Percentiles rank a stretch among this genome's conserved stretches.
These are phyloP conservation scores for Esperia sulphurella DNA, from an alignment of 2,888 invertebrate genomes.

Conservation along the genomic window DNA sequence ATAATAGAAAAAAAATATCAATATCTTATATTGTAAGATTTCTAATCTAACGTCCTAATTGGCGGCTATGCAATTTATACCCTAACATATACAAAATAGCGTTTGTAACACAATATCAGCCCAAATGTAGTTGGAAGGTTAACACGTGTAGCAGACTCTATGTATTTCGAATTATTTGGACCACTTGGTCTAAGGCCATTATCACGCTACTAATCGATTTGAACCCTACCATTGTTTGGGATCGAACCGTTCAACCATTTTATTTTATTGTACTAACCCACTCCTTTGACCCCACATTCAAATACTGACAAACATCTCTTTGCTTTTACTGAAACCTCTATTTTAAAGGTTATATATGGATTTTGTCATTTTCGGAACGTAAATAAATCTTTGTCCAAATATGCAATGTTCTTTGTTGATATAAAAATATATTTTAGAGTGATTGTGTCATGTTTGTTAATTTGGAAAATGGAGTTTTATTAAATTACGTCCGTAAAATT, in stretches of 20 bases:
- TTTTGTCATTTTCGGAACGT: neutral
- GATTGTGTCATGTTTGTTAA: conserved; percentile 58
- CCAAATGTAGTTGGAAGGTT: no score
- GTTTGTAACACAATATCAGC: no score
- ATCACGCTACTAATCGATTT: conserved; percentile 72
- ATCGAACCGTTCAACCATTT: conserved; percentile 64
- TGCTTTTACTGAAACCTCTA: neutral
- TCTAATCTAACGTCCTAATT: no score
- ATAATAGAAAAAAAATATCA: no score
- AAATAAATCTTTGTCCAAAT: neutral
- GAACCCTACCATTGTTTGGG: conserved; percentile 63
- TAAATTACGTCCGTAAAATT: conserved; percentile 27
- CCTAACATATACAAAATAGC: no score
- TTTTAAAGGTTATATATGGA: neutral
- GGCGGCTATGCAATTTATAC: no score
- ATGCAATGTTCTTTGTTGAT: neutral
- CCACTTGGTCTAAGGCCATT: conserved; percentile 44
- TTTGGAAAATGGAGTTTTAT: conserved; percentile 46
- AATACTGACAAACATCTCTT: neutral
- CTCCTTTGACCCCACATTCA: conserved; percentile 46
- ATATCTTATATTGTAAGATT: no score
- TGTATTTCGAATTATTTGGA: conserved; percentile 20
- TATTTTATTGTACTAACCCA: conserved; percentile 72
- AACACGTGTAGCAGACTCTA: no score
- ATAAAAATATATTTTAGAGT: conserved; percentile 19